Conservation (phyloP, 2,113 vertebrate genomes). For the Sporophila hypoxantha region DNA sequence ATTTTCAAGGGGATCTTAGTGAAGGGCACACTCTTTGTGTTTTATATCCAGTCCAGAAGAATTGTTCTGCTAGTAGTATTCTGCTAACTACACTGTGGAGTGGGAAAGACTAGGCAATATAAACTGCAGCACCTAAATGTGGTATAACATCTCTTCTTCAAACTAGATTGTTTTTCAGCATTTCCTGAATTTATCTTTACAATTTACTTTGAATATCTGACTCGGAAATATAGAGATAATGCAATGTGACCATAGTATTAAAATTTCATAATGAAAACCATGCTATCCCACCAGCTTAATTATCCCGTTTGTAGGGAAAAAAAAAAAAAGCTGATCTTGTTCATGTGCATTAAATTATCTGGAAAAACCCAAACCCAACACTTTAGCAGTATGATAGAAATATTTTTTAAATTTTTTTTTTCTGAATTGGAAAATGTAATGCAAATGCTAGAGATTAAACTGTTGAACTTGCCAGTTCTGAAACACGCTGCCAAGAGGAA, state of each 20-base stretch:
- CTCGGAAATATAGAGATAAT: not conserved
- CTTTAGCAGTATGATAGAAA: not conserved
- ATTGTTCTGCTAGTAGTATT: not conserved
- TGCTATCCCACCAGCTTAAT: not conserved
- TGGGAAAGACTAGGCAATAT: not conserved
- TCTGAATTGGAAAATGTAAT: not conserved
- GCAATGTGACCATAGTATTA: not conserved
- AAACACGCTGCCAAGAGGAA: constrained; percentile 10
- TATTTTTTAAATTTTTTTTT: not conserved
- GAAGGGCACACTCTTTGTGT: not conserved
- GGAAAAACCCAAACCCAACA: not conserved
- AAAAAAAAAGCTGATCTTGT: not conserved
- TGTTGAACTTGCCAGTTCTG: not conserved
- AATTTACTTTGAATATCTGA: not conserved
- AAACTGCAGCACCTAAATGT: not conserved
- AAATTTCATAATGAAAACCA: not conserved
- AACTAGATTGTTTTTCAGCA: not conserved
- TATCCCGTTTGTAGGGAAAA: not conserved
- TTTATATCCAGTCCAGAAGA: not conserved
- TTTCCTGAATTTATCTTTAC: not conserved
- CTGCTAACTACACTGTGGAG: not conserved
- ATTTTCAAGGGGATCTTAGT: not conserved
- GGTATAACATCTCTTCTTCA: not conserved
- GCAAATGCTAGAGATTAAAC: constrained; percentile 20
- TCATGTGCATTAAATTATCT: not conserved